Conservation (phyloP, 2,888 invertebrate genomes). For the Eupeodes latifasciatus region DNA sequence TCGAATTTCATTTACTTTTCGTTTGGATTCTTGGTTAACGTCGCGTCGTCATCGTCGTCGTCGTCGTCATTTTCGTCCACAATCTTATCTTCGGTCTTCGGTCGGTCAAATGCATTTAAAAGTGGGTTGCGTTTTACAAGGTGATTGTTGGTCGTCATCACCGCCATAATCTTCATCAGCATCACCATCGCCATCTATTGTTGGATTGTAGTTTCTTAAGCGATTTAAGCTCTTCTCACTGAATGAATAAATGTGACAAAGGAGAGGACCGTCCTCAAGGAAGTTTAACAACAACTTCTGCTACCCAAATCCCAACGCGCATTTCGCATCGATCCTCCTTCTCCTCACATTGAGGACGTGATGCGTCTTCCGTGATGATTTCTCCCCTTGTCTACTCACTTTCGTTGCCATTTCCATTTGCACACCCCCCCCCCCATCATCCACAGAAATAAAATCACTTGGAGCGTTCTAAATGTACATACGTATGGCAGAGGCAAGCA, state of each 20-base stretch:
- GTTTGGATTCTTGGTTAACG: background rate
- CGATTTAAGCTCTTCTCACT: constrained; percentile 15
- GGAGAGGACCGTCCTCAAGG: background rate
- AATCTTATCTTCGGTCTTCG: no score
- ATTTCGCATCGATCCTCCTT: background rate
- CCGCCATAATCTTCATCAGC: background rate
- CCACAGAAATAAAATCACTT: background rate
- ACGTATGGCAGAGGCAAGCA: constrained; percentile 36
- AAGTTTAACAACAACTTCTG: constrained; percentile 9
- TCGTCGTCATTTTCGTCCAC: no score
- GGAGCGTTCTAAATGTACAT: background rate
- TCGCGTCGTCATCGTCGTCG: no score
- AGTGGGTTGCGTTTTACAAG: constrained; percentile 11
- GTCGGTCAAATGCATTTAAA: constrained; percentile 18
- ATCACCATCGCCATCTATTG: background rate
- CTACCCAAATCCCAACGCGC: constrained; percentile 2
- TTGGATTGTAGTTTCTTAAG: constrained; percentile 42
- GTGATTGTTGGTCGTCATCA: background rate
- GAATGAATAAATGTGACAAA: constrained; percentile 34
- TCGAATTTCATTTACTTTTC: constrained; percentile 50
- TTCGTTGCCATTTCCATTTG: background rate
- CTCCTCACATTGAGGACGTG: background rate
- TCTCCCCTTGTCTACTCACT: background rate
- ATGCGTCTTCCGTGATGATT: background rate
- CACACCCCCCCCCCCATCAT: background rate